phyloP scores from a whole-genome alignment of 2,888 invertebrate species.

The Ennomos erosarius region DNA sequence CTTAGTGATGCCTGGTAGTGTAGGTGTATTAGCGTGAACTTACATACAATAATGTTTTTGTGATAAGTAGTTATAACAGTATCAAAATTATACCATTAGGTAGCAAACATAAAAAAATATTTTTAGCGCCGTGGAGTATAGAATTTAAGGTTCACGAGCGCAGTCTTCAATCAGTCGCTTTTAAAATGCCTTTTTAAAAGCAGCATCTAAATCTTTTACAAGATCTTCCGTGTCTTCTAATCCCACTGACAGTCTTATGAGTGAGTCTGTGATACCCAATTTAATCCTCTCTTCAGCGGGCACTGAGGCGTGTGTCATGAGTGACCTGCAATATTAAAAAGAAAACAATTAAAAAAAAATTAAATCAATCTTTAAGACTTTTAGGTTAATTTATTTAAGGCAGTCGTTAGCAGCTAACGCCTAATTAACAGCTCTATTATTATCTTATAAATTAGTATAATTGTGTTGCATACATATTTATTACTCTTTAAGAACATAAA shows the following conservation, averaged over 20 bases:
- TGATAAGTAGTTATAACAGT: too few relatives aligned
- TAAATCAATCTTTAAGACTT: too few relatives aligned
- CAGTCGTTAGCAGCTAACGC: too few relatives aligned
- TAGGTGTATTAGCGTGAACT: background rate
- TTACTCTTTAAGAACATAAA: too few relatives aligned
- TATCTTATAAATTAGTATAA: too few relatives aligned
- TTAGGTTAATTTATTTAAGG: too few relatives aligned
- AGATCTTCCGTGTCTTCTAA: slow-evolving; percentile 95
- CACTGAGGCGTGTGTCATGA: slow-evolving; percentile 98
- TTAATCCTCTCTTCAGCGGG: slow-evolving; percentile 89
- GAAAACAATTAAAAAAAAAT: background rate
- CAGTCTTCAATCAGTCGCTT: background rate
- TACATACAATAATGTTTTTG: background rate
- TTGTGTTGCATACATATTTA: too few relatives aligned
- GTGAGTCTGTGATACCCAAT: slow-evolving; percentile 93
- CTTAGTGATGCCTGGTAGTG: slow-evolving; percentile 5
- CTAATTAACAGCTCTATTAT: too few relatives aligned
- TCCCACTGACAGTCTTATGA: slow-evolving; percentile 96
- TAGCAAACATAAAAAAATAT: too few relatives aligned
- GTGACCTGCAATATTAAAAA: slow-evolving; percentile 82
- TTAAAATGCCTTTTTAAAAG: slow-evolving; percentile 86
- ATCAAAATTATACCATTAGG: too few relatives aligned
- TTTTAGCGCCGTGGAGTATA: background rate
- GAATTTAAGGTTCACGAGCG: background rate
- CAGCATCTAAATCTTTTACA: slow-evolving; percentile 92